phyloP scores from a whole-genome alignment of 2,113 vertebrate genomes.

The Dipodomys spectabilis region DNA sequence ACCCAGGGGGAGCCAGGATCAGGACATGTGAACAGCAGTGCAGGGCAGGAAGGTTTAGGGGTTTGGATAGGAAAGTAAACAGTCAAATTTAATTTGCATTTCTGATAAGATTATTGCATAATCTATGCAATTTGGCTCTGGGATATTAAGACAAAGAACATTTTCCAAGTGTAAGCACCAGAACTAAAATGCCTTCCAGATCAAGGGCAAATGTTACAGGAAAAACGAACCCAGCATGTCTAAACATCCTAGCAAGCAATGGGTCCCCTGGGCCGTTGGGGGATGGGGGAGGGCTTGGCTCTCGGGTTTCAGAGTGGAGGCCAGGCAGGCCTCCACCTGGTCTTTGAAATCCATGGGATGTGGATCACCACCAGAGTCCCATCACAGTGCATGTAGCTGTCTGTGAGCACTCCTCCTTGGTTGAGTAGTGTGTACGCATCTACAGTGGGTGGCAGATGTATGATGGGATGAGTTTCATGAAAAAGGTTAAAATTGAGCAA shows the following conservation, averaged over 20 bases:
- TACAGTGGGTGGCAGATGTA: neutral
- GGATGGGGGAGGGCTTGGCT: neutral
- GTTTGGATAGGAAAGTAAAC: neutral
- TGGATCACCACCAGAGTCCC: rapidly evolving
- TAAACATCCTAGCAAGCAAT: neutral
- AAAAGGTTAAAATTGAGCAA: neutral
- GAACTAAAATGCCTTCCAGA: neutral
- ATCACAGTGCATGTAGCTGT: too few relatives aligned
- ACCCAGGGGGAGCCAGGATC: too few relatives aligned
- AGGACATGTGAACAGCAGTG: too few relatives aligned
- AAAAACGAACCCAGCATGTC: neutral
- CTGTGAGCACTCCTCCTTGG: neutral
- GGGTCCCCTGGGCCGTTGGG: neutral
- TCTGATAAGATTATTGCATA: constrained; percentile 6
- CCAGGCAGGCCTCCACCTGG: neutral
- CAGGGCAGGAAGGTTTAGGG: too few relatives aligned
- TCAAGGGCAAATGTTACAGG: neutral
- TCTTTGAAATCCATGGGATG: too few relatives aligned
- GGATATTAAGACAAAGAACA: neutral
- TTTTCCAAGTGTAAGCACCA: neutral
- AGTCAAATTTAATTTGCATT: neutral
- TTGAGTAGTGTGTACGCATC: too few relatives aligned
- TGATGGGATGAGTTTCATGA: neutral
- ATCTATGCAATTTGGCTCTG: neutral
- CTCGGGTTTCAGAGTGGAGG: neutral